phyloP scores from a whole-genome alignment of 1,140 invertebrate genomes.

The Bombus balteatus region DNA sequence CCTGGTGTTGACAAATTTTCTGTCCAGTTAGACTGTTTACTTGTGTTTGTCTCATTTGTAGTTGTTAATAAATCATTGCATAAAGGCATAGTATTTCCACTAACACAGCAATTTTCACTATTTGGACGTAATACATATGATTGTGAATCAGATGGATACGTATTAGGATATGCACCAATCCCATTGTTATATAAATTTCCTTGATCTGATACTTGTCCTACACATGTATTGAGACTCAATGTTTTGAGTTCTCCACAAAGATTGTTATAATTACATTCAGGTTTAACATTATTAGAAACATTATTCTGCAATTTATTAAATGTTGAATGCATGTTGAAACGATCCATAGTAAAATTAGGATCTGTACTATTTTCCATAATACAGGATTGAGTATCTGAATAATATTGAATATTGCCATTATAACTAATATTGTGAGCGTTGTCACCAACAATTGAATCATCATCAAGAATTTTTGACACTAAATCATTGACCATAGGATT shows the following conservation, averaged over 20 bases:
- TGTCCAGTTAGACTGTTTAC: constrained; percentile 74
- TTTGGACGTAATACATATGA: constrained; percentile 51
- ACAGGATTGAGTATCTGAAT: constrained; percentile 45
- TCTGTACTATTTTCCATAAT: constrained; percentile 37
- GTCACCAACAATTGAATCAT: constrained; percentile 82
- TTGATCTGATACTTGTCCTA: constrained; percentile 56
- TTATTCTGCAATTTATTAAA: constrained; percentile 60
- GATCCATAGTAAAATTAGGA: constrained; percentile 23
- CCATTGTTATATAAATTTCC: constrained; percentile 66
- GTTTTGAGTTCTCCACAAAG: constrained; percentile 69
- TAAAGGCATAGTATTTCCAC: constrained; percentile 61
- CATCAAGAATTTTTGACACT: constrained; percentile 86
- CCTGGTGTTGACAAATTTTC: constrained; percentile 66
- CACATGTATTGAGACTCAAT: constrained; percentile 64
- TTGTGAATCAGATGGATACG: constrained; percentile 54
- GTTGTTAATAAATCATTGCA: constrained; percentile 74
- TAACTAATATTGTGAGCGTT: constrained; percentile 76
- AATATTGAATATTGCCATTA: constrained; percentile 67
- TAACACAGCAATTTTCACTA: constrained; percentile 54
- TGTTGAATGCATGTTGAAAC: constrained; percentile 56
- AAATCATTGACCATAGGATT: constrained; percentile 86
- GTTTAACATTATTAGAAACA: constrained; percentile 61
- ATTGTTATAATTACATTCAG: constrained; percentile 68
- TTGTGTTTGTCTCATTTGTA: constrained; percentile 69
- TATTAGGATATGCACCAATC: constrained; percentile 51